Evolutionary conservation across 2,113 vertebrate species (phyloP).

Genomic region (Lathamus discolor): DNA sequence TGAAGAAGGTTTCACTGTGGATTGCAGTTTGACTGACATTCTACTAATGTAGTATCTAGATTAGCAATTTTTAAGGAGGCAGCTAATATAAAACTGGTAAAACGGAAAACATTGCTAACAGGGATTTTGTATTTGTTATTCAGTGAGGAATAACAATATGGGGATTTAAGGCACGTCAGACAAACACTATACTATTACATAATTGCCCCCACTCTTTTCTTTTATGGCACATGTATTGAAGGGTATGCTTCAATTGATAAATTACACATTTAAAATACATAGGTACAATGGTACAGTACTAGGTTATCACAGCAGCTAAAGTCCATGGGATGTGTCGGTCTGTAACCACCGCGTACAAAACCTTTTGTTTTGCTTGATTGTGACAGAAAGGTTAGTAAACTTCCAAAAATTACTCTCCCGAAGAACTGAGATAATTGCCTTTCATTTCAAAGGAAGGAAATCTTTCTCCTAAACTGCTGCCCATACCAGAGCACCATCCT

Average conservation of each 20-base stretch:
- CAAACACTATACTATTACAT: slow-evolving; percentile 74
- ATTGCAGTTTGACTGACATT: slow-evolving; percentile 96
- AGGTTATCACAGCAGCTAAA: slow-evolving; percentile 43
- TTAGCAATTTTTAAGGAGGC: slow-evolving; percentile 91
- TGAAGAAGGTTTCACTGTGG: slow-evolving; percentile 92
- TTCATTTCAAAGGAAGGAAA: slow-evolving; percentile 19
- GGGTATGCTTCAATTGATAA: slow-evolving; percentile 75
- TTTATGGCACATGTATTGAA: slow-evolving; percentile 71
- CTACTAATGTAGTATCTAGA: slow-evolving; percentile 91
- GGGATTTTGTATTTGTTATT: slow-evolving; percentile 73
- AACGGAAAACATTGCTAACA: slow-evolving; percentile 75
- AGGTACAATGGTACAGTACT: slow-evolving; percentile 61
- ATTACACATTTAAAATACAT: slow-evolving; percentile 72
- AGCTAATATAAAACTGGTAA: slow-evolving; percentile 78
- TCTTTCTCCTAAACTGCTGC: slow-evolving; percentile 28
- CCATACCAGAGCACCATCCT: background rate
- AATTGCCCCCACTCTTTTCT: slow-evolving; percentile 72
- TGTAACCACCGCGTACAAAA: slow-evolving; percentile 12
- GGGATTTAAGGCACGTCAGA: slow-evolving; percentile 72
- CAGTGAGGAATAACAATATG: slow-evolving; percentile 71
- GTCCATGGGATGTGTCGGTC: slow-evolving; percentile 16
- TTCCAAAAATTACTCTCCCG: slow-evolving; percentile 47
- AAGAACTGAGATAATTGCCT: slow-evolving; percentile 41
- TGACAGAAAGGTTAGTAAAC: slow-evolving; percentile 54
- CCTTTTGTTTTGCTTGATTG: slow-evolving; percentile 13